phyloP scores from a whole-genome alignment of 1,140 invertebrate genomes.

The Pissodes strobi region DNA sequence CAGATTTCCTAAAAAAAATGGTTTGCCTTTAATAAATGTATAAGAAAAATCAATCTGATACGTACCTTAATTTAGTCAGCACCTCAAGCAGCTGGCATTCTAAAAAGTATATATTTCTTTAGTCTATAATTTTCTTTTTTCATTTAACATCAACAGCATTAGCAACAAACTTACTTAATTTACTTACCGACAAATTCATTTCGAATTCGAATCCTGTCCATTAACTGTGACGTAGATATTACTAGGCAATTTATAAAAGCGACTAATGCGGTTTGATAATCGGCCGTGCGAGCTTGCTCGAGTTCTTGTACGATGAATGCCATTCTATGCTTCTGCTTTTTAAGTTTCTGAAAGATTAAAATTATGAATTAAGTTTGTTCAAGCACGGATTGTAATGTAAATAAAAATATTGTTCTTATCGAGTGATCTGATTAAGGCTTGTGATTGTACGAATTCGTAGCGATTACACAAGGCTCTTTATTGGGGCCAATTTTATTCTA shows the following conservation, averaged over 20 bases:
- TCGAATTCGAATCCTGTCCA: constrained; percentile 83
- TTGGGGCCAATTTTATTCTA: no score
- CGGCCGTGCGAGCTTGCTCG: constrained; percentile 73
- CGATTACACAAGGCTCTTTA: no score
- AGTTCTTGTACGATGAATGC: constrained; percentile 86
- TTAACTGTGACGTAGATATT: constrained; percentile 83
- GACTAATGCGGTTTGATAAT: constrained; percentile 88
- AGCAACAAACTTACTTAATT: background rate
- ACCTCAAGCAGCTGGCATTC: constrained; percentile 80
- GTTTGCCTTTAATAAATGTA: no score
- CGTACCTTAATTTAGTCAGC: constrained; percentile 80
- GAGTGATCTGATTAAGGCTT: no score
- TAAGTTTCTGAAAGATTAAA: constrained; percentile 75
- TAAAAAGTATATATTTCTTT: no score
- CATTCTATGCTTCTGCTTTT: constrained; percentile 84
- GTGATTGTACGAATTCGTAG: no score
- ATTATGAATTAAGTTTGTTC: no score
- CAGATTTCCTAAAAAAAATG: constrained; percentile 55
- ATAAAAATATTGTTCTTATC: no score
- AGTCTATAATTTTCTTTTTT: no score
- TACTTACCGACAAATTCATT: constrained; percentile 92
- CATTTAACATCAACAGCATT: background rate
- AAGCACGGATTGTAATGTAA: no score
- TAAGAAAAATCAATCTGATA: no score
- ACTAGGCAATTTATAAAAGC: constrained; percentile 96